Base-by-base conservation (phyloP, 2,113 vertebrate genomes). In the Calidris pygmaea region DNA sequence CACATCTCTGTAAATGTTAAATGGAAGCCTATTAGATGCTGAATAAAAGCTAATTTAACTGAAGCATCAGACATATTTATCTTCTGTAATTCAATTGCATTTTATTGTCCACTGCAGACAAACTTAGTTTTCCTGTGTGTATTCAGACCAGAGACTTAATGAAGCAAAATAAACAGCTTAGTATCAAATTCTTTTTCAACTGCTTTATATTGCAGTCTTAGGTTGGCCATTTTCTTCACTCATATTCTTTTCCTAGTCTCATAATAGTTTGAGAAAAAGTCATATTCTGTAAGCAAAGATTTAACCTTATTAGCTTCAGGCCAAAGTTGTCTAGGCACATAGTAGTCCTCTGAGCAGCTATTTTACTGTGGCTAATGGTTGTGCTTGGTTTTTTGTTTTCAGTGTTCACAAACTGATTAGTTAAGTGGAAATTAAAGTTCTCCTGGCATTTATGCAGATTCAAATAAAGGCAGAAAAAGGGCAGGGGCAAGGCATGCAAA, bases 31-130 rank as follows among this genome's bases (percentile, higher is more conserved):
- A 91, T 52, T 74, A 94, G 86, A 76, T 85, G 72, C 18, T 82
- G 90, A 96, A 96, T 89, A 95, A 94, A 94, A 96, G 53, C 79
- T 85, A 93, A 96, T 90, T 88, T 85, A 96, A 96, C 78, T 85
- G 71, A 97, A 97, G 90, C 88, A 89, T 87, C 74, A 97, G 79
- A 95, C 62, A 82, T 68, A 90, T 58, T 81, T 93, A 90, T 80
- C 91, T 74, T 92, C 56, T 78, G 21, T n/a, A 96, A 82, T 39
- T 84, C 43, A 96, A 96, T 41, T 80, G 41, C 48, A 85, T 58
- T 86, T 95, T 96, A 66, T 17, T 87, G 62, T 47, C 67, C 56
- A 78, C 47, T 92, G 52, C 66, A 80, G 60, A 95, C 72, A 81
- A 79, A 85, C 55, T 65, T 43, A 73, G 29, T 50, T 93, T 78